phyloP scores from a whole-genome alignment of 2,888 invertebrate species.

The Amphipyra berbera region DNA sequence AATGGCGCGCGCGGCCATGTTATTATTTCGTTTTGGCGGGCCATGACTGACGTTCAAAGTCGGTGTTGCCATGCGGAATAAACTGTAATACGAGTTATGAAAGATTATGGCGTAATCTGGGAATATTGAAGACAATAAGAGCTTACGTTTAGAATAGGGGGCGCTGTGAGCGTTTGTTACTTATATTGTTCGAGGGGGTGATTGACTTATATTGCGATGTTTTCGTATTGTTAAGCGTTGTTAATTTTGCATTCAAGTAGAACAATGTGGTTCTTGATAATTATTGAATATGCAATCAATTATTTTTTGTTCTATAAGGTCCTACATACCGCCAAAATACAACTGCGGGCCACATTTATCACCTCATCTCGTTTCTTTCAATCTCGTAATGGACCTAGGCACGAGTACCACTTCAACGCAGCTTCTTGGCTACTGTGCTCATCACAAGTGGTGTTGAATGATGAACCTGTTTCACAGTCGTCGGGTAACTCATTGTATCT shows the following conservation, averaged over 20 bases:
- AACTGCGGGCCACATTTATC: no score
- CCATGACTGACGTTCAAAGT: constrained; percentile 86
- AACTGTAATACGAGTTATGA: constrained; percentile 88
- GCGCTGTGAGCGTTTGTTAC: constrained; percentile 59
- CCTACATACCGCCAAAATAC: no score
- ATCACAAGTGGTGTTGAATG: no score
- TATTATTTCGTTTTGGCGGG: constrained; percentile 89
- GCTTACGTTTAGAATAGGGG: constrained; percentile 72
- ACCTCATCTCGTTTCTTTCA: no score
- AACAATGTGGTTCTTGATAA: background rate
- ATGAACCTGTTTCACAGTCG: no score
- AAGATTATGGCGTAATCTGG: constrained; percentile 89
- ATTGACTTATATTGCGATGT: constrained; percentile 35
- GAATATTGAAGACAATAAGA: constrained; percentile 89
- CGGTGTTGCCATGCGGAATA: constrained; percentile 89
- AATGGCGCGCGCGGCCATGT: constrained; percentile 67
- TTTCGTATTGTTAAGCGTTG: constrained; percentile 13
- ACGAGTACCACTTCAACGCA: no score
- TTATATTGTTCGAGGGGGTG: constrained; percentile 66
- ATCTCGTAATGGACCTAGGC: no score
- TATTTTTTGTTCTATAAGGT: no score
- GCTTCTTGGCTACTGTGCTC: no score
- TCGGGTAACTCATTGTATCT: no score
- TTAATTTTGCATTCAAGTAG: background rate
- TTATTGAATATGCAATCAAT: background rate